phyloP scores from a whole-genome alignment of 2,113 vertebrate genomes.

The Protobothrops mucrosquamatus region DNA sequence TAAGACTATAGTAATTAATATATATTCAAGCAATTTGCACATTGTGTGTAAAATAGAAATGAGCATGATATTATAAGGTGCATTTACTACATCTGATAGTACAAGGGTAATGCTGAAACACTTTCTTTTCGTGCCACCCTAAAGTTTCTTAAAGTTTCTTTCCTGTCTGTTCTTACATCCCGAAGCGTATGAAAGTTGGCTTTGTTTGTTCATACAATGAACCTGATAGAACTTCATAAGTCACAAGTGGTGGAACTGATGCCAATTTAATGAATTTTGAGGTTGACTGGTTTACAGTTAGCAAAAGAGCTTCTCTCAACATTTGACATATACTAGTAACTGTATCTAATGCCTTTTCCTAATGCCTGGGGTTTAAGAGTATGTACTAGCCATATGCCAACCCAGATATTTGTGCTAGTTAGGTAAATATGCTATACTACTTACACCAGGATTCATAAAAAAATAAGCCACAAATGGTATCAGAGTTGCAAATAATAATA shows the following conservation, averaged over 20 bases:
- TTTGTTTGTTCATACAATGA: constrained; percentile 26
- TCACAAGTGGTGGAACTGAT: constrained; percentile 9
- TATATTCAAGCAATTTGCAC: neutral
- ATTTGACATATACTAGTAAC: neutral
- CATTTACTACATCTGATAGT: neutral
- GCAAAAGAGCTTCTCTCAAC: constrained; percentile 20
- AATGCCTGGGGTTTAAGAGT: constrained; percentile 47
- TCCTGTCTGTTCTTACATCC: neutral
- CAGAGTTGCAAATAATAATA: constrained; percentile 64
- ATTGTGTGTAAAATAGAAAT: neutral
- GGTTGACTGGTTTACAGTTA: constrained; percentile 26
- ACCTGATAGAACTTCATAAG: neutral
- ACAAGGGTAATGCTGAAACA: neutral
- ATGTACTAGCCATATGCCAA: constrained; percentile 44
- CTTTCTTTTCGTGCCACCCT: neutral
- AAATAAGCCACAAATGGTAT: constrained; percentile 48
- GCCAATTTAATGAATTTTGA: constrained; percentile 39
- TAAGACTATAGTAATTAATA: neutral
- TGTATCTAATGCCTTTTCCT: constrained; percentile 27
- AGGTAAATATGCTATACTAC: constrained; percentile 58
- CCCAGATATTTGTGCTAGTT: constrained; percentile 52
- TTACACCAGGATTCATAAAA: constrained; percentile 48
- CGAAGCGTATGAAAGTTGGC: neutral
- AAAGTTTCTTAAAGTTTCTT: neutral
- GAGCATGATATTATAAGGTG: neutral